phyloP scores from a whole-genome alignment of 1,140 invertebrate genomes.

The Neodiprion virginianus region DNA sequence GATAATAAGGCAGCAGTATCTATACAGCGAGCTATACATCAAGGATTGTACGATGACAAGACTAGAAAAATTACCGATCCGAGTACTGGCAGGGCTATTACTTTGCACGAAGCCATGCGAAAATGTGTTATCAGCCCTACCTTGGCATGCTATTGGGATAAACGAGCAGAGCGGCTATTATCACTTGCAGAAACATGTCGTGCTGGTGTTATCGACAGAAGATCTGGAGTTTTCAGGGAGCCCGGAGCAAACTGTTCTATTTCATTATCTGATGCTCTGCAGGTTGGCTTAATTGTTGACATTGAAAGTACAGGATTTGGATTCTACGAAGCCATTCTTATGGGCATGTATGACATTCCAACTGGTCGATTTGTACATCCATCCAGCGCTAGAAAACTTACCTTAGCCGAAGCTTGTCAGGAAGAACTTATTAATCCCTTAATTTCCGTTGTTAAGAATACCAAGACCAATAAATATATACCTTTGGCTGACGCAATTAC shows the following conservation, averaged over 20 bases:
- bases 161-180: conserved; percentile 71
- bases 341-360: conserved; percentile 80
- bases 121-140: conserved; percentile 80
- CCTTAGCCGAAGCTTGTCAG: conserved; percentile 79
- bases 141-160: conserved; percentile 82
- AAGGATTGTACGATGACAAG: conserved; percentile 82
- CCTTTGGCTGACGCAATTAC: conserved; percentile 78
- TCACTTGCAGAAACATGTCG: conserved; percentile 81
- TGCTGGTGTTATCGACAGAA: conserved; percentile 82
- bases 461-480: conserved; percentile 73
- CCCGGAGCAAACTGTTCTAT: conserved; percentile 71
- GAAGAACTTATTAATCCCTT: conserved; percentile 84
- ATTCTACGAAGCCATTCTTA: conserved; percentile 81
- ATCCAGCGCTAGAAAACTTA: conserved; percentile 75
- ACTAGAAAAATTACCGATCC: conserved; percentile 85
- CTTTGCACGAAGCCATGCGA: conserved; percentile 84
- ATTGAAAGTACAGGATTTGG: conserved; percentile 83
- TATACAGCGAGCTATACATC: conserved; percentile 84
- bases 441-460: conserved; percentile 80
- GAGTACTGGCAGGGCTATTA: conserved; percentile 75
- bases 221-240: conserved; percentile 79
- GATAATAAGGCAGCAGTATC: conserved; percentile 85
- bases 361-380: conserved; percentile 84
- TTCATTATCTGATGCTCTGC: conserved; percentile 75
- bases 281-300: conserved; percentile 80